Evolutionary conservation across 2,797 vertebrate genomes (phyloP).

Genomic region (Bovichtus diacanthus): DNA sequence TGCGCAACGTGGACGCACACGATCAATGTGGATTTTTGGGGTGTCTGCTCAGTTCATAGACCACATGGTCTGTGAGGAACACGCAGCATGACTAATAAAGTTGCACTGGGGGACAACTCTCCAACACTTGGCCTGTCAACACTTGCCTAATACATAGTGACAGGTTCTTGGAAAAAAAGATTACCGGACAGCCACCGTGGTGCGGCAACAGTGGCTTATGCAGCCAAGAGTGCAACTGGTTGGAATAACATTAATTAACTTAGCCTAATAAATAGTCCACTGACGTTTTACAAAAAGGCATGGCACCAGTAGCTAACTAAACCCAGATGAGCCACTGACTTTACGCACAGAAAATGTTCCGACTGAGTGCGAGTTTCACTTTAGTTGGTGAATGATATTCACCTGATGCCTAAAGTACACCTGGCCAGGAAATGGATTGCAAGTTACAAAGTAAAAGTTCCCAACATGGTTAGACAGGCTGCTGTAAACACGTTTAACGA

Average conservation of each 20-base stretch:
- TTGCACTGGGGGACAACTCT: conserved; percentile 4
- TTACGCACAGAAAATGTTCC: neutral
- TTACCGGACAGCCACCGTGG: conserved; percentile 61
- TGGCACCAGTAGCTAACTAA: neutral
- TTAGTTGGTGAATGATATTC: neutral
- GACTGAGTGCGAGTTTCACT: neutral
- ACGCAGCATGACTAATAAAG: conserved; percentile 30
- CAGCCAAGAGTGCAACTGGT: neutral
- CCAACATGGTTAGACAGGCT: neutral
- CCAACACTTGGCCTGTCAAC: conserved; percentile 20
- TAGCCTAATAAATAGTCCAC: neutral
- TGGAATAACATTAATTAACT: conserved; percentile 7
- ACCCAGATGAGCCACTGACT: neutral
- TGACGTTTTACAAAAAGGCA: neutral
- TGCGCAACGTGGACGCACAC: conserved; percentile 49
- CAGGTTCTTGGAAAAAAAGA: conserved; percentile 77
- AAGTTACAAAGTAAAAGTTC: neutral
- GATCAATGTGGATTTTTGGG: neutral
- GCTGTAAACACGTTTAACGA: neutral
- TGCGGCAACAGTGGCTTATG: conserved; percentile 27
- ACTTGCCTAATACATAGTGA: conserved; percentile 73
- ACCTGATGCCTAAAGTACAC: neutral
- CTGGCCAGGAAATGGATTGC: conserved; percentile 7
- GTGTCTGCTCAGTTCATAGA: neutral
- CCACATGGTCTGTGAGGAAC: conserved; percentile 18